These are phyloP conservation scores for Coremacera marginata DNA, from an alignment of 2,888 invertebrate species.

Conservation along the genomic window DNA sequence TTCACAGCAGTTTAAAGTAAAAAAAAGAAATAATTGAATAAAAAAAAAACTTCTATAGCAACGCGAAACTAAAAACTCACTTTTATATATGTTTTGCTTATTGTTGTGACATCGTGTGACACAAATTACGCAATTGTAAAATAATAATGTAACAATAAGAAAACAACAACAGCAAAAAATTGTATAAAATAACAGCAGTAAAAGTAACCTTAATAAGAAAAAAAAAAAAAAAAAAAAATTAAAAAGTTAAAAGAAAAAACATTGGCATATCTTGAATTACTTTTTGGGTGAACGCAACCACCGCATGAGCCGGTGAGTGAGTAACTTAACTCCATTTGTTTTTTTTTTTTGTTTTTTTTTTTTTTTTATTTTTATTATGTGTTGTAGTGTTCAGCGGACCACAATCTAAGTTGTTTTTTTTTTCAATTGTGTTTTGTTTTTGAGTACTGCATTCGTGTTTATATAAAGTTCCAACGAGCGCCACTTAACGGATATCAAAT, in stretches of 20 bases:
- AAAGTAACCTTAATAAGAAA: background rate
- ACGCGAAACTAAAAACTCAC: background rate
- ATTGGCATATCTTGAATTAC: conserved; percentile 15
- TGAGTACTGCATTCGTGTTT: background rate
- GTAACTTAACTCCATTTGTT: conserved; percentile 8
- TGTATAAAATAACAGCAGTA: background rate
- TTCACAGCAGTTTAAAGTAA: background rate
- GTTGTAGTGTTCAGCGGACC: conserved; percentile 19
- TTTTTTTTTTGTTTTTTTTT: background rate
- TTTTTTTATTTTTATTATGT: background rate
- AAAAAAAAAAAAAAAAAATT: background rate
- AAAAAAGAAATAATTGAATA: background rate
- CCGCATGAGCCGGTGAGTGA: background rate
- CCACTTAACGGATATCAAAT: conserved; percentile 31
- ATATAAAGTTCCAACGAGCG: conserved; percentile 6
- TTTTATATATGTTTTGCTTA: background rate
- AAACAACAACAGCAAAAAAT: conserved; percentile 1
- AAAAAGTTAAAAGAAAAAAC: background rate
- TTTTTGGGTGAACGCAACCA: conserved; percentile 13
- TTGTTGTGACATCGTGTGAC: conserved; percentile 23
- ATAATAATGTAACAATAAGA: conserved; percentile 16
- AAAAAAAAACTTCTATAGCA: background rate
- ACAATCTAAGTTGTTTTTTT: background rate
- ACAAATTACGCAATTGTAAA: conserved; percentile 34
- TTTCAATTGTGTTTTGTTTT: background rate